Base-by-base conservation (phyloP, 2,888 invertebrate species). In the Eupithecia tripunctaria region DNA sequence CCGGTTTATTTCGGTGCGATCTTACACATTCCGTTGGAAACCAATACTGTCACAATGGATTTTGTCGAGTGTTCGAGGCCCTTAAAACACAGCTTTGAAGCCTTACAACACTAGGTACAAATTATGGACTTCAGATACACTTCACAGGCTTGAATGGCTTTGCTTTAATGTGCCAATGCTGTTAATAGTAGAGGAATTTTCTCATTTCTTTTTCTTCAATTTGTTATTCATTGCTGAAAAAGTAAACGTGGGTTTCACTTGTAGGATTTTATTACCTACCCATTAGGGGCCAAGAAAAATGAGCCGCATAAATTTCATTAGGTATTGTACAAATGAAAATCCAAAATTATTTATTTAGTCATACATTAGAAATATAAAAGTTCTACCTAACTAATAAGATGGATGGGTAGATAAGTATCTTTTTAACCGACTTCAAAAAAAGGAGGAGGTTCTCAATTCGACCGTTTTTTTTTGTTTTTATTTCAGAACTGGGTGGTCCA, bases 31-130 rank as follows among this genome's bases (percentile, higher is more conserved):
- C 62, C n/a, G 29, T 32, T 62, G n/a, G 51, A n/a, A 51, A 51
- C 29, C 21, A 69, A 56, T 41, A 67, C 67, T 63, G 67, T 73
- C 29, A 70, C 63, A 64, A 67, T 67, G 43, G 59, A 64, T 67
- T 70, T 70, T 47, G 67, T 64, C 41, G 59, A 67, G 67, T 63
- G 62, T 63, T 63, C n/a, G 62, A 32, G n/a, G 7, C 62, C 27
- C 36, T 32, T 63, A 63, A 36, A 63, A 29, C 62, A 32, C 29
- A 67, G 59, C 68, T 68, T 38, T 68, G 59, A 67, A 60, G 15
- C 10, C 36, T 41, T 18, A 67, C n/a, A 67, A 67, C 14, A 63
- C 36, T 32, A 56, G 51, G 56, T 56, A 63, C 36, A 29, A 32
- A 29, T 63, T 63, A n/a, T 36, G 27, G 25, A 65, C 51, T 67